phyloP scores from a whole-genome alignment of 2,113 vertebrate species.

The Corydoras sp. region DNA sequence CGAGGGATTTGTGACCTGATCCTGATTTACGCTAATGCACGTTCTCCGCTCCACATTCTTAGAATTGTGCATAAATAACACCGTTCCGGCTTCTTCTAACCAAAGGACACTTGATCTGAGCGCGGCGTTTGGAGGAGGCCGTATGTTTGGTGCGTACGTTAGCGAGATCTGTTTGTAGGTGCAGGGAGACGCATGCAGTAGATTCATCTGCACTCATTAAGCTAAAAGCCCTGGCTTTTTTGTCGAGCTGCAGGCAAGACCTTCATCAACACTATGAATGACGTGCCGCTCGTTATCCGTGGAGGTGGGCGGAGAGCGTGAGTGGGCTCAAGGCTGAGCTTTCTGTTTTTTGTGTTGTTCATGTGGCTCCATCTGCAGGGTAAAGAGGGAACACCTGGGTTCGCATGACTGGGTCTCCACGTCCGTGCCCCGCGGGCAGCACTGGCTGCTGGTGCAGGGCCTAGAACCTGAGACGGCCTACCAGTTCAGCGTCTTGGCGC shows the following conservation, averaged over 20 bases:
- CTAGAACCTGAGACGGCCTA: slow-evolving; percentile 93
- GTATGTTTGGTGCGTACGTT: neutral
- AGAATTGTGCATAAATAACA: neutral
- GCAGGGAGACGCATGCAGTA: neutral
- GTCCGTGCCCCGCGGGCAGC: slow-evolving; percentile 78
- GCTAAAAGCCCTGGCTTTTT: slow-evolving; percentile 28
- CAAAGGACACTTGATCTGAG: neutral
- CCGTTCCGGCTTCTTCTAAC: neutral
- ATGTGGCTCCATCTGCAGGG: slow-evolving; percentile 65
- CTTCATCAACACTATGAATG: slow-evolving; percentile 34
- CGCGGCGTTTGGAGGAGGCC: neutral
- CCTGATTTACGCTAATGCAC: slow-evolving; percentile 1
- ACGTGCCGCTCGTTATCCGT: slow-evolving; percentile 28
- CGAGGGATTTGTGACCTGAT: neutral
- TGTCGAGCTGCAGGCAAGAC: slow-evolving; percentile 19
- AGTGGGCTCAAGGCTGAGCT: slow-evolving; percentile 14
- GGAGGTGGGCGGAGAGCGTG: slow-evolving; percentile 1
- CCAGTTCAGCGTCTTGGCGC: slow-evolving; percentile 96
- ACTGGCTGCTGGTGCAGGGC: slow-evolving; percentile 83
- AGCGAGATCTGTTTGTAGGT: neutral
- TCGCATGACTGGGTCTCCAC: slow-evolving; percentile 93
- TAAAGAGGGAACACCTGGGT: slow-evolving; percentile 93
- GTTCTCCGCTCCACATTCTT: slow-evolving; percentile 3
- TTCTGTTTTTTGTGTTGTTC: slow-evolving; percentile 20
- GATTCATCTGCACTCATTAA: slow-evolving; percentile 28